phyloP scores from a whole-genome alignment of 2,888 invertebrate species.

The Hedya salicella region DNA sequence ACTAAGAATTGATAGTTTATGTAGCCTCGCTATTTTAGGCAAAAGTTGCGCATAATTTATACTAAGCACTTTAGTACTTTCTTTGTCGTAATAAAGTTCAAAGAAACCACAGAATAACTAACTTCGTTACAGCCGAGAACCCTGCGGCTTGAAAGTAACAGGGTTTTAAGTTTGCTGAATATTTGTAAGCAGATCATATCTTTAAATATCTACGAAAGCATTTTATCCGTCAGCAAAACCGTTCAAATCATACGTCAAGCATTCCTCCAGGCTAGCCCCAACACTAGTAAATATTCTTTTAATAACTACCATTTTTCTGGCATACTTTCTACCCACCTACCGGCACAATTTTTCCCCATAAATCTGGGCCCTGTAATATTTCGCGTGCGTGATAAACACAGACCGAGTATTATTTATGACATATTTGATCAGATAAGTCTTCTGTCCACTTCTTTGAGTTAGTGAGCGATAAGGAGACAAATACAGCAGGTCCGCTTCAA shows the following conservation, averaged over 20 bases:
- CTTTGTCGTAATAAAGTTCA: no score
- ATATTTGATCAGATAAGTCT: slow-evolving; percentile 77
- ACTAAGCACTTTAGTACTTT: no score
- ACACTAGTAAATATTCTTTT: slow-evolving; percentile 36
- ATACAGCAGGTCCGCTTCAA: slow-evolving; percentile 23
- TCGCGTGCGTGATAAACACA: slow-evolving; percentile 77
- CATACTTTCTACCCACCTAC: slow-evolving; percentile 33
- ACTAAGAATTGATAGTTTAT: no score
- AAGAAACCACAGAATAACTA: no score
- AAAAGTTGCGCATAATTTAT: no score
- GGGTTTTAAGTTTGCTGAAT: no score
- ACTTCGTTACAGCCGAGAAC: no score
- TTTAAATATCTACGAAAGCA: background rate
- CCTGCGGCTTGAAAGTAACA: no score
- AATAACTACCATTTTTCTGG: slow-evolving; percentile 35
- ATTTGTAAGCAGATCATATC: no score
- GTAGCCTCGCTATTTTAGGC: no score
- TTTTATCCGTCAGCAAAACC: background rate
- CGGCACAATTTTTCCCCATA: slow-evolving; percentile 64
- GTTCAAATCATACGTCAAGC: background rate
- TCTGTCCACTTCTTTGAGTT: slow-evolving; percentile 68
- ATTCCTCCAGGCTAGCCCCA: slow-evolving; percentile 1
- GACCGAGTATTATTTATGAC: slow-evolving; percentile 78
- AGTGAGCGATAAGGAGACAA: slow-evolving; percentile 12
- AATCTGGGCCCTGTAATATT: slow-evolving; percentile 72